A percentile compares a stretch with the other conserved stretches of the same genome.
phyloP scores from a whole-genome alignment of 2,888 invertebrate genomes.

The Phlogophora meticulosa region DNA sequence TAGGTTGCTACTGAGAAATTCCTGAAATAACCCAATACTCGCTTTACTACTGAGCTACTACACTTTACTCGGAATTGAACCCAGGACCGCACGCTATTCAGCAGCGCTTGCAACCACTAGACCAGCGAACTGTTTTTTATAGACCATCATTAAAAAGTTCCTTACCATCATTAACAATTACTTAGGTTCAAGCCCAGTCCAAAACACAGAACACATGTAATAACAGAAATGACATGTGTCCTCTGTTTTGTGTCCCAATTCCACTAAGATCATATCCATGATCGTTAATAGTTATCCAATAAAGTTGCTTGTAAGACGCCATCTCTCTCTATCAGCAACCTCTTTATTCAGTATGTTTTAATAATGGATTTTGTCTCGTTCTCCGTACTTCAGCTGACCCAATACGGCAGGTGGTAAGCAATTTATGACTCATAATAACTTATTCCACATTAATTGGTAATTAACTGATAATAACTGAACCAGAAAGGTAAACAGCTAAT shows the following conservation, averaged over 20 bases:
- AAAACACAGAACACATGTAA: too few relatives aligned
- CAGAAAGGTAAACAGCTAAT: slow-evolving; percentile 28
- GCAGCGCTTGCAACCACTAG: too few relatives aligned
- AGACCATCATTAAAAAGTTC: not conserved
- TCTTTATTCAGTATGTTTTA: not conserved
- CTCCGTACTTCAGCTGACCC: not conserved
- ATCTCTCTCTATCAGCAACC: not conserved
- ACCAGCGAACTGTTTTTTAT: too few relatives aligned
- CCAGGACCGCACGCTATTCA: too few relatives aligned
- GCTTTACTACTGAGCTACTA: too few relatives aligned
- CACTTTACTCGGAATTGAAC: too few relatives aligned
- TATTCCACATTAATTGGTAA: slow-evolving; percentile 27
- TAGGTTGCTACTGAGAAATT: too few relatives aligned
- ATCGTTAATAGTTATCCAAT: not conserved
- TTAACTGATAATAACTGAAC: slow-evolving; percentile 22
- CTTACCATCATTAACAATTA: not conserved
- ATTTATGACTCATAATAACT: slow-evolving; percentile 8
- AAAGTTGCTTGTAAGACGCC: not conserved
- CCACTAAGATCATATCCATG: not conserved
- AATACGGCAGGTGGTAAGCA: slow-evolving; percentile 24
- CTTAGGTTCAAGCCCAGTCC: not conserved
- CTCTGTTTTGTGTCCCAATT: not conserved
- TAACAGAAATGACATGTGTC: not conserved
- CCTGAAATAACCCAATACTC: too few relatives aligned
- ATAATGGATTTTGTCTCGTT: not conserved